Evolutionary conservation across 2,888 invertebrate genomes (phyloP), one percentile per base, ranked within the genome.

Genomic region (Drosophila hawaiiensis): DNA sequence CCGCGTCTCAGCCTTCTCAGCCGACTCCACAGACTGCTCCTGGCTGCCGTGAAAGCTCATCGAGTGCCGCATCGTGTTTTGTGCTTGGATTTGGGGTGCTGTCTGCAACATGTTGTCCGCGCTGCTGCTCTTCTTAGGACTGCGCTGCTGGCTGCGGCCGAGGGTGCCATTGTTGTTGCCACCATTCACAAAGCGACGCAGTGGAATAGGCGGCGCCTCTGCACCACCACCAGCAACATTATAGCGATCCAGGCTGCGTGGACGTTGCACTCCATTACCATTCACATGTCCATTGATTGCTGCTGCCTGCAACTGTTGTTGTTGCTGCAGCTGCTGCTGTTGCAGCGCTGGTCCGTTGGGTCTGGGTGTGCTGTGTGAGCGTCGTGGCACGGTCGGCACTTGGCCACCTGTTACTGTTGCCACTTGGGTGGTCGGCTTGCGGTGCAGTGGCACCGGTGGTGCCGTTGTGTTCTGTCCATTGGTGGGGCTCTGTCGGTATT

Each of bases 351-450:
- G 76, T 4, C 69, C 76, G 37, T 63, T 77, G n/a, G 76, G 88
- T 3, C 93, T 86, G 1, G 93, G 93, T 4, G 92, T 93, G 73
- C 93, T 93, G 41, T 93, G 93, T 0, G 93, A 93, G 10, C 93
- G 89, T 3, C 93, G 79, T 1, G 93, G 93, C 41, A 93, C 93
- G 49, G 87, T 75, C 37, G 90, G 85, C 14, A 74, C 52, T n/a
- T 69, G 35, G 0, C 58, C 58, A 41, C 64, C 53, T 39, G 74
- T 47, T 33, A 68, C 16, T 1, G 69, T 47, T 47, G 70, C 33
- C 22, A n/a, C 41, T 31, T 47, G 47, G 9, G 71, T 31, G 28
- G 68, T 43, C 3, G 77, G 62, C 67, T 91, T 91, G 5, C 92
- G 80, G 54, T 91, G 92, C 75, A 82, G 37, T 0, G 92, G 92